Conservation (phyloP, 2,797 vertebrate genomes). For the Pygocentrus nattereri region DNA sequence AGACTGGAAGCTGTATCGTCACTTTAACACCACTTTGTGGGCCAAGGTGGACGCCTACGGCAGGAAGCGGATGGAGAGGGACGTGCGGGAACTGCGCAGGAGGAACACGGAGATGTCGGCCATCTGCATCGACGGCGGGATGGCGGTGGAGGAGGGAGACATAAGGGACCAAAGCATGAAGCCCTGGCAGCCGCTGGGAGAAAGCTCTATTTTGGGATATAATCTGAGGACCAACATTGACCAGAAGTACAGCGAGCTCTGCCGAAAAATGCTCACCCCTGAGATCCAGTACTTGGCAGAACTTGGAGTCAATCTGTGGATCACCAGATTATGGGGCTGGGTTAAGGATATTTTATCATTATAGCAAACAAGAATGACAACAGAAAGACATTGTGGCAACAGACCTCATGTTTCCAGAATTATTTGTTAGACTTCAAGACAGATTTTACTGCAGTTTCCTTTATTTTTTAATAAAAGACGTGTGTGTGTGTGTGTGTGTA, state of each 20-base stretch:
- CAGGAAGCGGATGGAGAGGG: slow-evolving; percentile 82
- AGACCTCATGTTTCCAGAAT: background rate
- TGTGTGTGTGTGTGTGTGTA: slow-evolving; percentile 2
- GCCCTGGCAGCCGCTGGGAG: slow-evolving; percentile 93
- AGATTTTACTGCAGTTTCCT: background rate
- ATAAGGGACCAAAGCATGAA: slow-evolving; percentile 86
- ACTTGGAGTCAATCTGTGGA: slow-evolving; percentile 90
- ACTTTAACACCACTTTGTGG: slow-evolving; percentile 94
- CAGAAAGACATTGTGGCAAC: background rate
- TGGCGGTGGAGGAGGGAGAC: slow-evolving; percentile 81
- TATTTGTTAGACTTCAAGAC: background rate
- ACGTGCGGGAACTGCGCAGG: slow-evolving; percentile 80
- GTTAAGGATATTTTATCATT: slow-evolving; percentile 71
- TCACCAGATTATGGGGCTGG: slow-evolving; percentile 89
- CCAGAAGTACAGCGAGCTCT: slow-evolving; percentile 80
- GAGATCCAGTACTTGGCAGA: slow-evolving; percentile 93
- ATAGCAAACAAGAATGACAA: background rate
- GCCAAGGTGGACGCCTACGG: slow-evolving; percentile 86
- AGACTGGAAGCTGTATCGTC: slow-evolving; percentile 87
- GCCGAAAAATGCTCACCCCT: slow-evolving; percentile 94
- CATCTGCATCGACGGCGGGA: slow-evolving; percentile 86
- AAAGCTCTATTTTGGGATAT: slow-evolving; percentile 91
- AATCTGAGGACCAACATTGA: slow-evolving; percentile 87
- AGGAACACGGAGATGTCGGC: slow-evolving; percentile 87
- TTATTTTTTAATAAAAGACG: background rate